Percentiles rank a stretch among this genome's conserved stretches.
These are phyloP conservation scores for Polypterus senegalus DNA, from an alignment of 2,113 vertebrate species.

Conservation along the genomic window DNA sequence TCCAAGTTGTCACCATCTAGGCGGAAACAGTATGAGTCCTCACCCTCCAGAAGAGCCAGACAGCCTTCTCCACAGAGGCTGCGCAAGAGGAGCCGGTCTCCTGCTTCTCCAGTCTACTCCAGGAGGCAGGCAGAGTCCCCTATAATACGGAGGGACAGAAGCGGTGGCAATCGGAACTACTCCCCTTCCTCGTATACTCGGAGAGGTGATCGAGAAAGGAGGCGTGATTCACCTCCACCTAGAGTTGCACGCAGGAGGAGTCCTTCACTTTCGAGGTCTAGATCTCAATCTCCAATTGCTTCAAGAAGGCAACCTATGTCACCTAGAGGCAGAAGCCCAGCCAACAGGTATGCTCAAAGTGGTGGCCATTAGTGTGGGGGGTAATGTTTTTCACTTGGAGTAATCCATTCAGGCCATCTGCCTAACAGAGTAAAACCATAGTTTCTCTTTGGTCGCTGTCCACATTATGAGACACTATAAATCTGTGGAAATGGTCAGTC, in stretches of 20 bases:
- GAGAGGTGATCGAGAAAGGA: not conserved
- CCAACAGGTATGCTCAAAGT: not conserved
- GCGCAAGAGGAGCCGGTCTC: not conserved
- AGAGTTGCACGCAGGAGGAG: not conserved
- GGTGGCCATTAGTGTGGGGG: not conserved
- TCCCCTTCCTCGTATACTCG: not conserved
- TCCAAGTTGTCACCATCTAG: not conserved
- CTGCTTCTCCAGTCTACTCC: not conserved
- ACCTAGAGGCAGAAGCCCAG: not conserved
- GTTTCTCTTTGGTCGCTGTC: not conserved
- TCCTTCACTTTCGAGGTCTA: not conserved
- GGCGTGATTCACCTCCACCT: not conserved
- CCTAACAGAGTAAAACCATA: not conserved
- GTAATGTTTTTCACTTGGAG: not conserved
- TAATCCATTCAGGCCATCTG: no score
- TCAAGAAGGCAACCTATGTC: not conserved
- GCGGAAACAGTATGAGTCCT: not conserved
- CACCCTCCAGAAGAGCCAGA: not conserved
- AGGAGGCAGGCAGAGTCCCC: not conserved
- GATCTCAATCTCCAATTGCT: not conserved
- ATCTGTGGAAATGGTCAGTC: not conserved
- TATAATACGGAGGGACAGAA: not conserved
- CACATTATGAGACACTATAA: not conserved
- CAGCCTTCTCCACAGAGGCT: not conserved
- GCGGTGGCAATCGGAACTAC: not conserved